Conservation (phyloP, 2,113 vertebrate genomes). For the Corythornis vintsioides region DNA sequence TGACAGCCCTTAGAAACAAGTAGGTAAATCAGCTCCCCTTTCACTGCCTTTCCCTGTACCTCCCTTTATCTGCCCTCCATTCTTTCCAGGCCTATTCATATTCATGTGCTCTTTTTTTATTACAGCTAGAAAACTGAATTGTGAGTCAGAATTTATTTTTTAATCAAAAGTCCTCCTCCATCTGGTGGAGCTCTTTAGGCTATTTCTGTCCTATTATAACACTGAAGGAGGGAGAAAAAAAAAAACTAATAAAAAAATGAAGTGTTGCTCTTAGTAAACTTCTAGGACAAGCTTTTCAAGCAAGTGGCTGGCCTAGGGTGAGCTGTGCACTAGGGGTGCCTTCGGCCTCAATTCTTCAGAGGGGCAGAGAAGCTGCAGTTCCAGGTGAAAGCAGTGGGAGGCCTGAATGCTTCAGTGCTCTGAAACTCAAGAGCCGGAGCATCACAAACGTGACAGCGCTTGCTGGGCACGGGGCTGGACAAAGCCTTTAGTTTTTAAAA, state of each 20-base stretch:
- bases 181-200: conserved; percentile 10
- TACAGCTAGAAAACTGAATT: conserved; percentile 19
- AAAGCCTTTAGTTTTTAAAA: neutral
- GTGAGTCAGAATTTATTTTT: conserved; percentile 55
- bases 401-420: conserved; percentile 12
- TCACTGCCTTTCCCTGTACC: neutral
- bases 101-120: conserved; percentile 9
- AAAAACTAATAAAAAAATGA: neutral
- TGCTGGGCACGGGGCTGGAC: neutral
- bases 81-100: neutral
- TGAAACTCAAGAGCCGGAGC: neutral
- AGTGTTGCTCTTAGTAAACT: neutral
- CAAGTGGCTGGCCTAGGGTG: neutral
- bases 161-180: conserved; percentile 50
- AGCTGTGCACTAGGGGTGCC: neutral
- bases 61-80: conserved; percentile 8
- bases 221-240: neutral
- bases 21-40: conserved; percentile 10
- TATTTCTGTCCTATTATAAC: conserved; percentile 26
- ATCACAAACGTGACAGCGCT: neutral
- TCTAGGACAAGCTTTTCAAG: neutral
- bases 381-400: conserved; percentile 45
- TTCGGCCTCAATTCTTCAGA: neutral
- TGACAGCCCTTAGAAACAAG: neutral
- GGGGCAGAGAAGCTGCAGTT: conserved; percentile 36